Evolutionary conservation across 2,113 vertebrate genomes (phyloP), one percentile per base, ranked within the genome.

Genomic region (Perca flavescens): DNA sequence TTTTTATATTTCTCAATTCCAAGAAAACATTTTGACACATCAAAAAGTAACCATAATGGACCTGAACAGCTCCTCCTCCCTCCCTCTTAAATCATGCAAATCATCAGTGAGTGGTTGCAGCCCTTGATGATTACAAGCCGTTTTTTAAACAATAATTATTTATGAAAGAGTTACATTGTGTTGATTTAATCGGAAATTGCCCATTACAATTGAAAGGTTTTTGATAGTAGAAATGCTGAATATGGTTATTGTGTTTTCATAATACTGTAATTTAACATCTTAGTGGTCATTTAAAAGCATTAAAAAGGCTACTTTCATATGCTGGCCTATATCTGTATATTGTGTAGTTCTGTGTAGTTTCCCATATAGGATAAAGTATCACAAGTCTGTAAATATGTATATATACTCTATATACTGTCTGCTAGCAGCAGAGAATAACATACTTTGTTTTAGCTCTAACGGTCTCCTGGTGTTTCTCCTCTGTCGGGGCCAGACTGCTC

Each of bases 41-140:
- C 65, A 82, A 77, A 73, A 16, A 50, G 58, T 53, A 68, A 68
- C 64, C 34, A 13, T 84, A 69, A 76, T 49, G 22, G 36, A 82
- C 77, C 49, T n/a, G 52, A 65, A 43, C 67, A 28, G 57, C 65
- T 57, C 34, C 61, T 67, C 75, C 49, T 53, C 19, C 73, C 73
- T n/a, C 57, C 54, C 65, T 64, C 49, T 67, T 65, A 66, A 60
- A 73, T 74, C 62, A 80, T 56, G 77, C 66, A 85, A 79, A 77
- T 22, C 47, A 25, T 72, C 60, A 25, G n/a, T 13, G 72, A 47
- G 52, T 52, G 57, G 40, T 81, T 49, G 28, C 46, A 61, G 69
- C 21, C 25, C n/a, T 66, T 72, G 19, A 77, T 74, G 34, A 77
- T 80, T 43, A 36, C 52, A 52, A 16, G 56, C 21, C 31, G 10